phyloP scores from a whole-genome alignment of 2,797 vertebrate species.

The Pyrocephalus nanus region DNA sequence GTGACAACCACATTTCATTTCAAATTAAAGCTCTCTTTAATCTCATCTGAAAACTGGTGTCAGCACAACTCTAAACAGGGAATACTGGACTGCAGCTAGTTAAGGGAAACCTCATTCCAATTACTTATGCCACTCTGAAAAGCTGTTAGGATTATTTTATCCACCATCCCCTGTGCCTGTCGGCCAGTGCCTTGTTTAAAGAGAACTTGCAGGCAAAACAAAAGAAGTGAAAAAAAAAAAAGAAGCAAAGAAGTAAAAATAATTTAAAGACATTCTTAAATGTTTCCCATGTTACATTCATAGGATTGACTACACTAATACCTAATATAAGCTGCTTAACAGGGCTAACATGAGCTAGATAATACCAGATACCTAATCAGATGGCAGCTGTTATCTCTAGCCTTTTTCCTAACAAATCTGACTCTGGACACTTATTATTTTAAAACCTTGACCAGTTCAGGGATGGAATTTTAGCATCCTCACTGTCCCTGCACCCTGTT shows the following conservation, averaged over 20 bases:
- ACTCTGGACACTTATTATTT: not conserved
- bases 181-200: not conserved
- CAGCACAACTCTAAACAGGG: not conserved
- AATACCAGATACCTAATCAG: not conserved
- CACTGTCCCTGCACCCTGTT: not conserved
- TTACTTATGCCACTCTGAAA: not conserved
- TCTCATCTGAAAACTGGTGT: not conserved
- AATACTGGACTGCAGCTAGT: not conserved
- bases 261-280: not conserved
- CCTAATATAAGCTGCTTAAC: not conserved
- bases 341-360: not conserved
- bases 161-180: not conserved
- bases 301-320: not conserved
- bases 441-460: not conserved
- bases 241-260: not conserved
- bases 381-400: not conserved
- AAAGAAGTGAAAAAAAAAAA: not conserved
- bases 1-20: not conserved
- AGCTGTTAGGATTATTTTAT: not conserved
- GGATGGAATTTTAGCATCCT: not conserved
- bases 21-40: conserved; percentile 14
- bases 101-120: not conserved
- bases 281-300: not conserved
- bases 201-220: not conserved
- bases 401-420: not conserved